Base-by-base conservation (phyloP, 1,140 invertebrate genomes). In the Aphaenogaster floridana region DNA sequence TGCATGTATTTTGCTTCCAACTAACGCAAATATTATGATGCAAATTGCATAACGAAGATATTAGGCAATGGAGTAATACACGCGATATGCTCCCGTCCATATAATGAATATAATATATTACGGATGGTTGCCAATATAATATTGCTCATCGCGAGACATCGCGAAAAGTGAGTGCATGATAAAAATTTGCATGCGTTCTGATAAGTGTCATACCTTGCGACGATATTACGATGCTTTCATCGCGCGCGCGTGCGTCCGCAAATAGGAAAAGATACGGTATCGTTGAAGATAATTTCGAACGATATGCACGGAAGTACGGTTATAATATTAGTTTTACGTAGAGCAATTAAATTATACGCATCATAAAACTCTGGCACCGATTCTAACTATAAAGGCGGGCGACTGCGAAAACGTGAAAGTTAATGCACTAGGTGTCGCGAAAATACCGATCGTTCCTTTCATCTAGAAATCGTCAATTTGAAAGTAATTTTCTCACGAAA, bases 341-440 rank as follows among this genome's bases (percentile, higher is more conserved):
- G 6, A 48, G 54, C 54, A 11, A 61, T 83, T 34, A 71, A 71
- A 71, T 83, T 74, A 39, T 28, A 72, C 66, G 68, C 17, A 17
- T 21, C 54, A 48, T 83, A 48, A 74, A 74, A 59, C 52, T 61
- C 28, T 21, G 17, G 68, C 79, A 71, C 21, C 64, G 52, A 71
- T 83, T 72, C 68, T 36, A 48, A 17, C 54, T 72, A 69, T 34
- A 83, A 36, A 83, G 28, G 13, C 28, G 42, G 48, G 17, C 15
- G 66, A 57, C 21, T 59, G 66, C 66, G 28, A 83, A 57, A 83
- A 83, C 42, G 80, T 83, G 80, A 74, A 83, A 74, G 80, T 74
- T 45, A 45, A 71, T 52, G 57, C 39, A 78, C 21, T n/a, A 42
- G 39, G 50, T 71, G 66, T 48, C 15, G n/a, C 39, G 39, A 36